These are phyloP conservation scores for Sebastes diaconus DNA, from an alignment of 2,797 vertebrate genomes.

Conservation along the genomic window DNA sequence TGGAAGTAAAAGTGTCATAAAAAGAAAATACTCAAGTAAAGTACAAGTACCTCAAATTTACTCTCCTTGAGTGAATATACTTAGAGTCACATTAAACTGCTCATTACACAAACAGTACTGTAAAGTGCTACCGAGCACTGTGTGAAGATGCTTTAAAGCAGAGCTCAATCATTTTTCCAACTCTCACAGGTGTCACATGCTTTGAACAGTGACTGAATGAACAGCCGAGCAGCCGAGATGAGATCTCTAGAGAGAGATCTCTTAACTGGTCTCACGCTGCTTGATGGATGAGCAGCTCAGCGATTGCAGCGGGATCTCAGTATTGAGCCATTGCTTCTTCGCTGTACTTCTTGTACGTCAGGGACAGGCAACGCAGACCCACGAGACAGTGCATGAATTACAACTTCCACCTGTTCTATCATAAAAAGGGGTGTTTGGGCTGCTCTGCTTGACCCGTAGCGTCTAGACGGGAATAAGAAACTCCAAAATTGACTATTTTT, in stretches of 20 bases:
- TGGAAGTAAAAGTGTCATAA: not conserved
- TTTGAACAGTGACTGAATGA: conserved; percentile 14
- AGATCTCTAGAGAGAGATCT: conserved; percentile 7
- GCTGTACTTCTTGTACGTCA: not conserved
- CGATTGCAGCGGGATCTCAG: not conserved
- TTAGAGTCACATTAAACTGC: not conserved
- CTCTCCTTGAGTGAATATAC: not conserved
- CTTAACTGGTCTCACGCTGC: not conserved
- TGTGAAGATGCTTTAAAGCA: not conserved
- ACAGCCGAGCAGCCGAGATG: not conserved
- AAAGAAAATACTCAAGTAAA: not conserved
- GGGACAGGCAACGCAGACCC: not conserved
- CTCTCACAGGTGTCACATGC: not conserved
- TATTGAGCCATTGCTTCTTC: not conserved
- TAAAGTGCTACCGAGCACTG: not conserved
- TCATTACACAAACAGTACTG: not conserved
- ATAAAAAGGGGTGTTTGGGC: not conserved
- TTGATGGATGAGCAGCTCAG: conserved; percentile 27
- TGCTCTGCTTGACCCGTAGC: not conserved
- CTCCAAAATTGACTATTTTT: not conserved
- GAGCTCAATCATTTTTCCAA: not conserved
- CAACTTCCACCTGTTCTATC: not conserved
- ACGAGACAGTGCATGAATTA: not conserved
- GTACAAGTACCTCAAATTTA: not conserved
- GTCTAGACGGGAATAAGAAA: not conserved